phyloP scores from a whole-genome alignment of 1,140 invertebrate species.

The Arion vulgaris region DNA sequence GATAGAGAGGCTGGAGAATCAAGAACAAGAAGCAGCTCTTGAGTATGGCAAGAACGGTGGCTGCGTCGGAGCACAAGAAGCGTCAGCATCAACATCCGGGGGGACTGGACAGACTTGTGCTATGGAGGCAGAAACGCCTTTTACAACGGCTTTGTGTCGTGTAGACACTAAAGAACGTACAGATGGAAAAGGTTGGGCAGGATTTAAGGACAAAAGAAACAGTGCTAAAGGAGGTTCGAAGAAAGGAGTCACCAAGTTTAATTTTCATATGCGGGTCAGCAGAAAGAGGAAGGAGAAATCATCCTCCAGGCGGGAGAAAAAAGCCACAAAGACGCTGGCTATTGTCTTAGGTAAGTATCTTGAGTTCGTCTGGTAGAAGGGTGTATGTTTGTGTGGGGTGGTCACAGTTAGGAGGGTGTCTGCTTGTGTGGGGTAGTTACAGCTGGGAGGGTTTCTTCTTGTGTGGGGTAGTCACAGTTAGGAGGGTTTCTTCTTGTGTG shows the following conservation, averaged over 20 bases:
- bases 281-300: conserved; percentile 79
- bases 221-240: conserved; percentile 45
- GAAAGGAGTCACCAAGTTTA: conserved; percentile 81
- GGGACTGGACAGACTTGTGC: conserved; percentile 25
- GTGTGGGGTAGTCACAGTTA: too few relatives aligned
- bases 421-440: too few relatives aligned
- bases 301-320: conserved; percentile 94
- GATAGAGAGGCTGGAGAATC: conserved; percentile 36
- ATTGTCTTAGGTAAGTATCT: conserved; percentile 94
- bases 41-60: conserved; percentile 32
- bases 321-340: conserved; percentile 98
- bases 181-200: conserved; percentile 17
- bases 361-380: too few relatives aligned
- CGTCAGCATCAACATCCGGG: conserved; percentile 36
- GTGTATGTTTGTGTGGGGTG: too few relatives aligned
- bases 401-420: too few relatives aligned
- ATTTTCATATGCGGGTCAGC: conserved; percentile 69
- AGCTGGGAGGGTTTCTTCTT: too few relatives aligned
- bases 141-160: conserved; percentile 41
- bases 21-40: background rate
- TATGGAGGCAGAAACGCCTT: conserved; percentile 53
- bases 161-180: background rate
- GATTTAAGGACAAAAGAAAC: conserved; percentile 34
- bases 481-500: too few relatives aligned
- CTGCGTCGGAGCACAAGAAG: conserved; percentile 36